Percentiles rank a stretch among this genome's conserved stretches.
Conservation (phyloP, 2,888 invertebrate genomes). For the Lumbricus terrestris region DNA sequence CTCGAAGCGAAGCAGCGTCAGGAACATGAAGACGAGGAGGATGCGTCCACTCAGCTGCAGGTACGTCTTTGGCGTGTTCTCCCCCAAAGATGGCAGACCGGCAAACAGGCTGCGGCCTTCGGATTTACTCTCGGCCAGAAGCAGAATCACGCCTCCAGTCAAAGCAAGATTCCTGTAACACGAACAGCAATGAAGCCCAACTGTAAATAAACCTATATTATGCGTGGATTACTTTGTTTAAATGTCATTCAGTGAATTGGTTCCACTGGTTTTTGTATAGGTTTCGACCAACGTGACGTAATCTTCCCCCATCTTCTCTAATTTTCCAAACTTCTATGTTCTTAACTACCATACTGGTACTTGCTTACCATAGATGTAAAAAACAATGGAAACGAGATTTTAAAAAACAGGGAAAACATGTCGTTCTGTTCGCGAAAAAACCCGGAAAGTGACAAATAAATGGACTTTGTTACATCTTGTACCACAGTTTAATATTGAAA, state of each 20-base stretch:
- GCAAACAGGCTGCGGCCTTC: constrained; percentile 94
- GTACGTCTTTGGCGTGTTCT: constrained; percentile 86
- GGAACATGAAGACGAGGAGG: constrained; percentile 96
- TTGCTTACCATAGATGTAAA: too few relatives aligned
- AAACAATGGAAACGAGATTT: too few relatives aligned
- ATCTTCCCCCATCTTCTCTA: not conserved
- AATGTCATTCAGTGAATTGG: not conserved
- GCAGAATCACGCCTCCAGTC: constrained; percentile 91
- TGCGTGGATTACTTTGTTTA: not conserved
- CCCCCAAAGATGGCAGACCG: constrained; percentile 71
- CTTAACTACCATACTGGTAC: too few relatives aligned
- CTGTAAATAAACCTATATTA: not conserved
- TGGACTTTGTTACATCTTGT: too few relatives aligned
- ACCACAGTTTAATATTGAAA: too few relatives aligned
- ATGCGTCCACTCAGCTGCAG: constrained; percentile 92
- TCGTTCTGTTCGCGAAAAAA: too few relatives aligned
- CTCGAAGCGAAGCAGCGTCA: constrained; percentile 91
- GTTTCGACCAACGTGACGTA: not conserved
- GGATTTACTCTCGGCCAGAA: constrained; percentile 90
- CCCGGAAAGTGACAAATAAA: too few relatives aligned
- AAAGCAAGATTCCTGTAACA: constrained; percentile 81
- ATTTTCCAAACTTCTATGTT: not conserved
- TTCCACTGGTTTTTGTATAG: not conserved
- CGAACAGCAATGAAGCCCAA: not conserved
- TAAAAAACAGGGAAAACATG: too few relatives aligned